Conservation (phyloP, 2,113 vertebrate genomes). For the Alligator mississippiensis region DNA sequence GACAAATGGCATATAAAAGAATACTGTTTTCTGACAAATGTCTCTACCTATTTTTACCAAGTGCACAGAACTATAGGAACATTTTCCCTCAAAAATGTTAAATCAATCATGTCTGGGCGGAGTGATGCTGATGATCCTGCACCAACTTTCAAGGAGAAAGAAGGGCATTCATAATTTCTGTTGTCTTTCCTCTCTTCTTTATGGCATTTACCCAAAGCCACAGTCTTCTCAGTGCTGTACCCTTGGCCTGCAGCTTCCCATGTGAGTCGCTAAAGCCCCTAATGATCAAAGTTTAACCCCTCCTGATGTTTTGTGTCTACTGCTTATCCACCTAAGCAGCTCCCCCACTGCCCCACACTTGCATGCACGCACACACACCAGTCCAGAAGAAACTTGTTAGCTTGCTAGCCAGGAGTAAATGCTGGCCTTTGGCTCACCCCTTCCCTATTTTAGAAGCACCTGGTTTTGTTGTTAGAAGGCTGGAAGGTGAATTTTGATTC, state of each 20-base stretch:
- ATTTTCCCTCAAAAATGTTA: neutral
- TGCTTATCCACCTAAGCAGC: neutral
- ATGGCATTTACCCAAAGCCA: neutral
- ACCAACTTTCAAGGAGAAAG: neutral
- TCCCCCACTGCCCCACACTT: neutral
- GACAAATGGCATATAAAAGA: neutral
- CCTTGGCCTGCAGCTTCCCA: rapidly evolving
- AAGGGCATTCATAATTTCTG: conserved; percentile 5
- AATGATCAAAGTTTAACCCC: neutral
- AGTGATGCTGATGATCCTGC: neutral
- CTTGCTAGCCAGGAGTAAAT: conserved; percentile 26
- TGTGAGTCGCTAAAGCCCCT: neutral
- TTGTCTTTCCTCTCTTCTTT: neutral
- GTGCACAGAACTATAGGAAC: neutral
- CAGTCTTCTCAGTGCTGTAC: neutral
- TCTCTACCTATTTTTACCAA: neutral
- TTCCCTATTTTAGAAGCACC: neutral
- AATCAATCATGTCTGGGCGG: neutral
- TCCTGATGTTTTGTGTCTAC: neutral
- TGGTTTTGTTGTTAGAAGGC: neutral
- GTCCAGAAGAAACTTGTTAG: neutral
- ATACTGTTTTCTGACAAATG: neutral
- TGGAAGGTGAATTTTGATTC: neutral
- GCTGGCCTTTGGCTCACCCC: conserved; percentile 21
- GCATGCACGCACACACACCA: neutral